A percentile compares a stretch with the other conserved stretches of the same genome.
These are phyloP conservation scores for Elaphurus davidianus DNA, from an alignment of 2,113 vertebrate genomes.

Conservation along the genomic window DNA sequence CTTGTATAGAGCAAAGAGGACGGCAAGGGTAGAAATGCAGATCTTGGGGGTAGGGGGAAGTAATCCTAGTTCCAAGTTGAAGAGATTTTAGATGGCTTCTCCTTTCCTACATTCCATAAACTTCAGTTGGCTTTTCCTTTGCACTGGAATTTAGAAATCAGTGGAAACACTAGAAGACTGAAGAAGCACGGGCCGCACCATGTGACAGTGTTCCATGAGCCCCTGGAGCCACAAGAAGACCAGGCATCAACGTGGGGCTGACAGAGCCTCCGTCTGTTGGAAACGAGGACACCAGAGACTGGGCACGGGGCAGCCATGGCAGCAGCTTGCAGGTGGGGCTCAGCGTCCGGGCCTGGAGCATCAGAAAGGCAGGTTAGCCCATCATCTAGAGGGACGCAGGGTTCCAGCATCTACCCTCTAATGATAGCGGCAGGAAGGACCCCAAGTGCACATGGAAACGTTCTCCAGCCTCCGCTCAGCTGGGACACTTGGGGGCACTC, in stretches of 20 bases:
- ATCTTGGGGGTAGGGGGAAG: not conserved
- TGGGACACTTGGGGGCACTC: not conserved
- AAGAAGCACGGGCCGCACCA: not conserved
- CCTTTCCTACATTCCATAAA: not conserved
- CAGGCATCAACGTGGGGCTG: not conserved
- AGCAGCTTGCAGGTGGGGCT: not conserved
- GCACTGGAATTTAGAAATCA: not conserved
- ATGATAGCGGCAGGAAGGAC: not conserved
- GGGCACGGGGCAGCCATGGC: not conserved
- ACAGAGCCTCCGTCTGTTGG: not conserved
- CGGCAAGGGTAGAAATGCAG: not conserved
- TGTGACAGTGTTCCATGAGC: not conserved
- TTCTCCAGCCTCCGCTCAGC: not conserved
- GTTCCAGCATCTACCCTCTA: not conserved
- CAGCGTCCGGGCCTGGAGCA: not conserved
- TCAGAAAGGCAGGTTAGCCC: not conserved
- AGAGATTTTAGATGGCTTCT: not conserved
- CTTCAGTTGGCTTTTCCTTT: not conserved
- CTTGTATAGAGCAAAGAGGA: not conserved
- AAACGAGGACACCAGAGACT: not conserved
- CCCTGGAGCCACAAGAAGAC: not conserved
- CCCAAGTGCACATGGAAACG: fast-evolving
- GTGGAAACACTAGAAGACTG: not conserved
- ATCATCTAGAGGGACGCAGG: fast-evolving
- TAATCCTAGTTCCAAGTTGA: too few relatives aligned